Percentiles rank a stretch among this genome's conserved stretches.
phyloP scores from a whole-genome alignment of 2,888 invertebrate species.

The Caenorhabditis uteleia region DNA sequence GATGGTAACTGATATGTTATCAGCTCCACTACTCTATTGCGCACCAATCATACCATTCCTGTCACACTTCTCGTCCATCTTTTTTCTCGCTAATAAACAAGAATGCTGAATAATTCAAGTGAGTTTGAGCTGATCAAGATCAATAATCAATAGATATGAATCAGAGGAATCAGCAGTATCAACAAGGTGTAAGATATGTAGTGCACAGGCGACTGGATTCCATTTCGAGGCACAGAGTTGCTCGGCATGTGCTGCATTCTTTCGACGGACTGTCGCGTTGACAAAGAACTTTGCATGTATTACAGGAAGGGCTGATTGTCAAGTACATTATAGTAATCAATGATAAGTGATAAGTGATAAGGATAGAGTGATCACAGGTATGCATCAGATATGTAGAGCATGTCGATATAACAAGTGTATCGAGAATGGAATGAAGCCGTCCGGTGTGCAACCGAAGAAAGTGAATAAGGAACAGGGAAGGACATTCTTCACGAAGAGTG shows the following conservation, averaged over 20 bases:
- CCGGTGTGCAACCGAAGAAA: conserved; percentile 54
- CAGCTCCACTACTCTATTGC: conserved; percentile 39
- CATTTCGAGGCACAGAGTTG: conserved; percentile 67
- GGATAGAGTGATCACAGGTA: conserved; percentile 30
- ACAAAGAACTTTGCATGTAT: conserved; percentile 53
- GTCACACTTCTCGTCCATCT: too few species aligned
- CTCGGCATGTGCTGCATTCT: conserved; percentile 66
- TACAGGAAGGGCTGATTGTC: conserved; percentile 49
- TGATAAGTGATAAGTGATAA: not conserved
- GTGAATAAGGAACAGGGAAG: conserved; percentile 28
- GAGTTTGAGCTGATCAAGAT: too few species aligned
- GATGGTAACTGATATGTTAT: conserved; percentile 4
- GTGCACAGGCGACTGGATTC: conserved; percentile 67
- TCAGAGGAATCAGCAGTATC: too few species aligned
- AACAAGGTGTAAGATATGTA: conserved; percentile 41
- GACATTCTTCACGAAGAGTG: conserved; percentile 5
- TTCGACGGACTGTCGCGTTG: conserved; percentile 61
- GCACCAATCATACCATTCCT: conserved; percentile 1
- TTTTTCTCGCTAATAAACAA: too few species aligned
- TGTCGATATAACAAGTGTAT: conserved; percentile 61
- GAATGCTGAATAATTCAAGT: too few species aligned
- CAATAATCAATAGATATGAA: too few species aligned
- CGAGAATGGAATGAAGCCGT: conserved; percentile 59
- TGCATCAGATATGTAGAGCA: conserved; percentile 61
- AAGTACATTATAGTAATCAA: conserved; percentile 52